Evolutionary conservation across 2,113 vertebrate genomes (phyloP).

Genomic region (Piprites chloris): DNA sequence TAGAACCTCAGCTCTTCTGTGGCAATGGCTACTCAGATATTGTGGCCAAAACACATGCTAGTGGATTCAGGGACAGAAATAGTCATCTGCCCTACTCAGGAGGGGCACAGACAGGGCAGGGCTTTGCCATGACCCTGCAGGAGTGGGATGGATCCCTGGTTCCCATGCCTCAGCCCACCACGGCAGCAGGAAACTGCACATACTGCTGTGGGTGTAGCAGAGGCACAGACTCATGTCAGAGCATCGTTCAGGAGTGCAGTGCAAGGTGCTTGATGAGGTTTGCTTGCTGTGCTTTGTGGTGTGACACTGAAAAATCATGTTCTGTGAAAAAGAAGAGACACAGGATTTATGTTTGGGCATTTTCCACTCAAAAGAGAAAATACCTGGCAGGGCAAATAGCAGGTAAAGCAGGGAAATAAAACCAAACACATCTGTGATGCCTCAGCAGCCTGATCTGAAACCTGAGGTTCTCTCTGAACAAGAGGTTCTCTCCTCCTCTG

Average conservation of each 20-base stretch:
- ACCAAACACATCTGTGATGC: background rate
- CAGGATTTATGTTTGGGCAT: background rate
- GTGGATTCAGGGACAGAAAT: background rate
- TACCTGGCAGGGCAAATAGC: background rate
- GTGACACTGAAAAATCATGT: background rate
- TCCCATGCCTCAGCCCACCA: background rate
- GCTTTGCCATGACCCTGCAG: background rate
- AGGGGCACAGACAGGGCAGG: background rate
- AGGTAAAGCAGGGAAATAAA: background rate
- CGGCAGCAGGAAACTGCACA: background rate
- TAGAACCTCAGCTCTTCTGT: background rate
- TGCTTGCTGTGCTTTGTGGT: background rate
- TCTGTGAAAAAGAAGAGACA: background rate
- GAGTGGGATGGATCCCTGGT: background rate
- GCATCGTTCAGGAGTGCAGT: accelerated
- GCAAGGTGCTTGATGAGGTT: background rate
- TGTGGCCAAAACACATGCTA: background rate
- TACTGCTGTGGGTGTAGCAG: background rate
- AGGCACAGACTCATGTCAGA: accelerated
- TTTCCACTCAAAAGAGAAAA: background rate
- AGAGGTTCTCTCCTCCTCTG: background rate
- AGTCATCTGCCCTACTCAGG: background rate
- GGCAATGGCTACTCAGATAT: accelerated
- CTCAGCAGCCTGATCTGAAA: background rate
- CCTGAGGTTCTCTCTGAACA: too few species aligned